Evolutionary conservation across 2,888 invertebrate genomes (phyloP).

Genomic region (Eustalomyia histrio): DNA sequence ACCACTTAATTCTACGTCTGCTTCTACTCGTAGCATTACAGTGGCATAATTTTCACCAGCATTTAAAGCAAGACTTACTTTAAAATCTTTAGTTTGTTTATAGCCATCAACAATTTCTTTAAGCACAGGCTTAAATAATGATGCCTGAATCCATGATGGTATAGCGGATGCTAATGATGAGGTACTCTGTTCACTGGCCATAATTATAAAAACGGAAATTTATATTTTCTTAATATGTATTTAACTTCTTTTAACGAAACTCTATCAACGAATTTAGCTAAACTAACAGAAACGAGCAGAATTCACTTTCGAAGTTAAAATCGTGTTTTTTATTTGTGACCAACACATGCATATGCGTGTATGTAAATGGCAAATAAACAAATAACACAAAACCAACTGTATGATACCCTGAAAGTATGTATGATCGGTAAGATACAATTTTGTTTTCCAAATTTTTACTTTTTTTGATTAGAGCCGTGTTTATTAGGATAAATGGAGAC

Average conservation of each 20-base stretch:
- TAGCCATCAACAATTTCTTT: conserved; percentile 61
- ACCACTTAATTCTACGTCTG: conserved; percentile 72
- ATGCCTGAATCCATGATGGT: conserved; percentile 67
- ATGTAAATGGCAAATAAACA: too few species aligned
- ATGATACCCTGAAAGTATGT: too few species aligned
- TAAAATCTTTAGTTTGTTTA: conserved; percentile 67
- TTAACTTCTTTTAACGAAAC: too few species aligned
- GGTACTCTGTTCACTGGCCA: conserved; percentile 24
- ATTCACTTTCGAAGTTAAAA: too few species aligned
- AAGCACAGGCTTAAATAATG: conserved; percentile 68
- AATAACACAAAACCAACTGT: too few species aligned
- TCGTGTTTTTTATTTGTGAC: neutral
- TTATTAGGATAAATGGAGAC: too few species aligned
- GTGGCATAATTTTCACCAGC: conserved; percentile 76
- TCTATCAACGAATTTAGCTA: too few species aligned
- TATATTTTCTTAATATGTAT: too few species aligned
- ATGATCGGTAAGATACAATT: too few species aligned
- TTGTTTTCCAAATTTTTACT: too few species aligned
- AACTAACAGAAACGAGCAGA: too few species aligned
- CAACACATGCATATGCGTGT: neutral
- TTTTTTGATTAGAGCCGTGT: too few species aligned
- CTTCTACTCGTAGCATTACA: conserved; percentile 70
- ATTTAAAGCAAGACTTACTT: conserved; percentile 66
- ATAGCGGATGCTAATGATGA: neutral
- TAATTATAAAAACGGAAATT: neutral